Evolutionary conservation across 1,140 invertebrate genomes (phyloP), one percentile per base, ranked within the genome.

Genomic region (Oscheius sp.): DNA sequence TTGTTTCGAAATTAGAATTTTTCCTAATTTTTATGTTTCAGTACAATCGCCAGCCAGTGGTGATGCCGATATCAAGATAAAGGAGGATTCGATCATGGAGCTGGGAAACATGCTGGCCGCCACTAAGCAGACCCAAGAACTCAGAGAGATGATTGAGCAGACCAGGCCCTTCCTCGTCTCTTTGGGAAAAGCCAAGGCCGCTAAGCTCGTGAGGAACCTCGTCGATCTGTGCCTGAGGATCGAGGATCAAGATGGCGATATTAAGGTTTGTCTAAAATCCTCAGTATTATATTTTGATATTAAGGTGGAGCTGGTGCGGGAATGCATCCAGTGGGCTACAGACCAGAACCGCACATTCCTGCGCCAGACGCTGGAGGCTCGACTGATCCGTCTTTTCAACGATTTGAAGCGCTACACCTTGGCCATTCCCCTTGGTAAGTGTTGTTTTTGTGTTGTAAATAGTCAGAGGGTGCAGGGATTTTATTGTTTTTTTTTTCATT

Each of bases 311-410:
- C 76, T 89, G 46, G 89, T 88, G 77, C 91, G 94, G 87, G 95
- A 99, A 87, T 98, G 95, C 87, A 99, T 99, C 87, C 92, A 96
- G 87, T 99, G 96, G 96, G 95, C 97, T 23, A 95, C 96, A 85
- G 91, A 94, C 85, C 95, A 99, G 84, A 92, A 94, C 73, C 89
- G 96, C 77, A 97, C 93, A 23, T 99, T 98, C 86, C 87, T 99
- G 28, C 88, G 97, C 80, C 97, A 99, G 86, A 93, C 93, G 7
- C 86, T 99, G 75, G 94, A 99, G 86, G 87, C 87, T 75, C 82
- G 76, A 34, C 70, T 84, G 18, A 73, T 84, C 26, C 77, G 78
- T 7, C 69, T 84, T 28, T 74, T 78, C 26, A 85, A 84, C 52
- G 79, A 83, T 63, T 55, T 83, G 13, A 35, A 76, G 34, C 70